phyloP scores from a whole-genome alignment of 2,888 invertebrate genomes.

The Leptopilina syphax region DNA sequence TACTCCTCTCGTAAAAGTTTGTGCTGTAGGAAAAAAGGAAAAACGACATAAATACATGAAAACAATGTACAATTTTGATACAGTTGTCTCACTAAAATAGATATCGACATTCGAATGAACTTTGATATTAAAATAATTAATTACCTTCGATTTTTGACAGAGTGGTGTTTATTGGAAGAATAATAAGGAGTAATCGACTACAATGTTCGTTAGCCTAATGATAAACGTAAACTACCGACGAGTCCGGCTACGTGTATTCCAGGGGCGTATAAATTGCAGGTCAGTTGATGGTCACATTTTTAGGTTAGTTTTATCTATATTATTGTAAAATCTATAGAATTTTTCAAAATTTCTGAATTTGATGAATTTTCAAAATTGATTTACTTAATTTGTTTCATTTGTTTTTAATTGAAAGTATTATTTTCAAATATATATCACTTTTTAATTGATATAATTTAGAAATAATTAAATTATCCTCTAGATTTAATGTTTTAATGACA shows the following conservation, averaged over 20 bases:
- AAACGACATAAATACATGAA: background rate
- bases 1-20: background rate
- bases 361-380: no score
- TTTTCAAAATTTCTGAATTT: no score
- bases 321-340: no score
- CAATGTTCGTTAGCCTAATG: background rate
- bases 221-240: background rate
- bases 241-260: background rate
- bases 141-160: background rate
- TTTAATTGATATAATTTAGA: no score
- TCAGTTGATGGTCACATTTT: background rate
- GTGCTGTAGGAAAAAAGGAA: background rate
- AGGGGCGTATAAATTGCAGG: background rate
- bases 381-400: no score
- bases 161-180: background rate
- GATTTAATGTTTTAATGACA: no score
- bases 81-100: background rate
- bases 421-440: no score
- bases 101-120: background rate
- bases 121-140: background rate
- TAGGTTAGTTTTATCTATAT: no score
- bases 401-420: no score
- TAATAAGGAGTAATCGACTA: background rate
- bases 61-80: no score
- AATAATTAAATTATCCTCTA: no score